Evolutionary conservation across 2,113 vertebrate species (phyloP).

Genomic region (Hylia prasina): DNA sequence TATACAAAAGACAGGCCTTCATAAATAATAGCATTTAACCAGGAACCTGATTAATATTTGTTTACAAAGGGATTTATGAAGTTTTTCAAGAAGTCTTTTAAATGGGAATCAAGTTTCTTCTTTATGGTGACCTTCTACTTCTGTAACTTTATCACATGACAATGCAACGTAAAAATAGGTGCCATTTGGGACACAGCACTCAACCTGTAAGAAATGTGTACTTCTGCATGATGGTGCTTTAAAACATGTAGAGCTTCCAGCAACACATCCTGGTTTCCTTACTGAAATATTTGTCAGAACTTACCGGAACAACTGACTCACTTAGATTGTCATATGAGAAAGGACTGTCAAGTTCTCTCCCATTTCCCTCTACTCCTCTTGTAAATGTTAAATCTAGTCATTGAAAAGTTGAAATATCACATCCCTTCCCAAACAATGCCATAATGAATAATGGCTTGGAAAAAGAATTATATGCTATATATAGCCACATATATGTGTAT

Average conservation of each 20-base stretch:
- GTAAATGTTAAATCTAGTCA: not conserved
- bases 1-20: not conserved
- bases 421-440: not conserved
- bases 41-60: not conserved
- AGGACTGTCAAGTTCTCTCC: not conserved
- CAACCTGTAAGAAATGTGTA: not conserved
- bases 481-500: not conserved
- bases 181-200: not conserved
- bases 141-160: not conserved
- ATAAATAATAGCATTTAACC: not conserved
- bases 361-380: not conserved
- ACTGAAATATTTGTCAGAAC: not conserved
- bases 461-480: not conserved
- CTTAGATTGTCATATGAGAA: not conserved
- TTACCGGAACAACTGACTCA: not conserved
- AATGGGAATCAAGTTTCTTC: not conserved
- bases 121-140: not conserved
- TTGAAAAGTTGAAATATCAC: not conserved
- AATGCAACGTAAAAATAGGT: not conserved
- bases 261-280: not conserved
- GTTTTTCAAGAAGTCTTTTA: not conserved
- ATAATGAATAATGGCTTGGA: not conserved
- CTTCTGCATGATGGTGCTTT: not conserved
- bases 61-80: slow-evolving; percentile 11
- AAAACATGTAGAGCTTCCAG: not conserved